Conservation (phyloP, 2,113 vertebrate species). For the Montifringilla adamsi region DNA sequence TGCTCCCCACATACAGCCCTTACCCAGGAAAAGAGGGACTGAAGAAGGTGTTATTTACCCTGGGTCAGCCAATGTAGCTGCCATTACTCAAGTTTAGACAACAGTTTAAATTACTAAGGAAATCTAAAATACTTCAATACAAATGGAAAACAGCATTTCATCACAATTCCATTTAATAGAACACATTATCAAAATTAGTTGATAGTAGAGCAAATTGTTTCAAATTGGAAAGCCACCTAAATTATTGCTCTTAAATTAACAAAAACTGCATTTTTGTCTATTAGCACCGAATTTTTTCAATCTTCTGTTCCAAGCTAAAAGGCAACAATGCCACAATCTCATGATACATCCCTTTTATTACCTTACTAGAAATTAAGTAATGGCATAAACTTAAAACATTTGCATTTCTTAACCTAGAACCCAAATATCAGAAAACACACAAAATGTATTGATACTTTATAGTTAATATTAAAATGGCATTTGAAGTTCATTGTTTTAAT, state of each 20-base stretch:
- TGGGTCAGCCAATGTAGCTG: background rate
- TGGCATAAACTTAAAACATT: background rate
- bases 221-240: background rate
- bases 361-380: background rate
- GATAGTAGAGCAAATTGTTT: background rate
- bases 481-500: background rate
- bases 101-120: background rate
- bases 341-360: background rate
- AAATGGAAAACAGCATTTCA: background rate
- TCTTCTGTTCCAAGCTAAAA: background rate
- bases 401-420: background rate
- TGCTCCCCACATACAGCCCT: background rate
- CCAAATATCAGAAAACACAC: background rate
- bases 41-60: background rate
- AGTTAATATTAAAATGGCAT: background rate
- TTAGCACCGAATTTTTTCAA: background rate
- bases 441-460: background rate
- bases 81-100: background rate
- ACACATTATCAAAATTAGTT: background rate
- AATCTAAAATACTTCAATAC: background rate
- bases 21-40: background rate
- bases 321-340: background rate
- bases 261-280: background rate
- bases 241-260: background rate
- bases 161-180: background rate